Conservation (phyloP, 2,888 invertebrate genomes). For the Agrochola macilenta region DNA sequence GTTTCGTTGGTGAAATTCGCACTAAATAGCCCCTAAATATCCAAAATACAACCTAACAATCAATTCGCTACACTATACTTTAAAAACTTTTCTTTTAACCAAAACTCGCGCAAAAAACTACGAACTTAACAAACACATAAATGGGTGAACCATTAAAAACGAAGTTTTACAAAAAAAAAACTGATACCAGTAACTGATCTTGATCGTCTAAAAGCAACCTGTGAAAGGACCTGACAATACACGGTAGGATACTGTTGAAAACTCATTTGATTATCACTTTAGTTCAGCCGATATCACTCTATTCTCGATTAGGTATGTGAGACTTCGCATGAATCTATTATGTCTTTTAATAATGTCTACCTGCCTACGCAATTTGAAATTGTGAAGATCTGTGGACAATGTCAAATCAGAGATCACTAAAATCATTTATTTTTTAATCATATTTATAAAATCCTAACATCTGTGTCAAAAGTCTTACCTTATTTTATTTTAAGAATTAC, state of each 20-base stretch:
- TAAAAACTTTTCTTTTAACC: constrained; percentile 53
- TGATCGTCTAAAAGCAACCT: constrained; percentile 72
- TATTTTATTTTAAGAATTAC: neutral
- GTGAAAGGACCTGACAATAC: constrained; percentile 57
- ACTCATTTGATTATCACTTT: constrained; percentile 54
- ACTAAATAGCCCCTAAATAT: neutral
- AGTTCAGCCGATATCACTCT: constrained; percentile 33
- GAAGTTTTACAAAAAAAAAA: constrained; percentile 62
- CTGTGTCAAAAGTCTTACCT: neutral
- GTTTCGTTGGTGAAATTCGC: too few relatives aligned
- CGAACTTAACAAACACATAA: constrained; percentile 50
- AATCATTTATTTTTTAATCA: neutral
- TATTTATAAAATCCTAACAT: neutral
- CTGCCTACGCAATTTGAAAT: neutral
- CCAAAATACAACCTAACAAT: neutral
- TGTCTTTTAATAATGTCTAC: neutral
- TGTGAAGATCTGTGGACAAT: neutral
- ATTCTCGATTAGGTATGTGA: neutral
- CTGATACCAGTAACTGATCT: constrained; percentile 69
- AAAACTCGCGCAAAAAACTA: constrained; percentile 34
- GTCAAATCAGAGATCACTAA: neutral
- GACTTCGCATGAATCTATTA: neutral
- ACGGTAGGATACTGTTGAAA: constrained; percentile 30
- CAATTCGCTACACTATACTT: neutral
- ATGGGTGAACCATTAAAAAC: constrained; percentile 39